phyloP scores from a whole-genome alignment of 2,797 vertebrate species.

The Anolis apletophallus region DNA sequence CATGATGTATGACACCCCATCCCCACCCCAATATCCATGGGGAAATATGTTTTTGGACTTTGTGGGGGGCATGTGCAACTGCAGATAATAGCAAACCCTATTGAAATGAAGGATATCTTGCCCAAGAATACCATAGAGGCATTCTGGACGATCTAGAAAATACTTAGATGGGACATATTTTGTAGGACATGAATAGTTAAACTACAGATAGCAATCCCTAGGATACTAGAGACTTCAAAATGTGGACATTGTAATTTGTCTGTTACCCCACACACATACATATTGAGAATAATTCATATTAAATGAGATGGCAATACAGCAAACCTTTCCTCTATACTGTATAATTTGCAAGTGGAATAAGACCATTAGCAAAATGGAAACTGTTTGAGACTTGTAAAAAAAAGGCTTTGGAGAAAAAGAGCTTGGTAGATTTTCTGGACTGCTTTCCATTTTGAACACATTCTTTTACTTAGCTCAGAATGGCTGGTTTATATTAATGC shows the following conservation, averaged over 20 bases:
- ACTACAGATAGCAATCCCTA: too few relatives aligned
- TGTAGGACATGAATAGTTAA: too few relatives aligned
- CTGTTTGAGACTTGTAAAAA: constrained; percentile 65
- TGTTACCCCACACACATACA: too few relatives aligned
- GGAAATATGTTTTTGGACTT: too few relatives aligned
- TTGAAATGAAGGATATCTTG: too few relatives aligned
- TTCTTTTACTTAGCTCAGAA: constrained; percentile 74
- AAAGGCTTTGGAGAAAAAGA: constrained; percentile 50
- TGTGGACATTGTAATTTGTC: not conserved
- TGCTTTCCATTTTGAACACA: constrained; percentile 75
- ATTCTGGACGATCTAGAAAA: too few relatives aligned
- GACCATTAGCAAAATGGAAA: constrained; percentile 72
- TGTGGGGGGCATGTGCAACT: too few relatives aligned
- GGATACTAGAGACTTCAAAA: not conserved
- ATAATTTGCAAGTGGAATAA: constrained; percentile 68
- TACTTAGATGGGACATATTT: too few relatives aligned
- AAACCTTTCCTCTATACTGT: constrained; percentile 60
- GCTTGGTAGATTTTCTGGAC: constrained; percentile 71
- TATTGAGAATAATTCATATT: not conserved
- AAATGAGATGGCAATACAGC: constrained; percentile 55
- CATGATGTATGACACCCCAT: too few relatives aligned
- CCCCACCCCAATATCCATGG: too few relatives aligned
- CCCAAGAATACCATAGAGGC: too few relatives aligned
- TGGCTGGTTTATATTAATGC: constrained; percentile 79
- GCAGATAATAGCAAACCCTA: too few relatives aligned